Percentiles rank a stretch among this genome's conserved stretches.
Conservation (phyloP, 2,888 invertebrate genomes). For the Ophion ellenae region DNA sequence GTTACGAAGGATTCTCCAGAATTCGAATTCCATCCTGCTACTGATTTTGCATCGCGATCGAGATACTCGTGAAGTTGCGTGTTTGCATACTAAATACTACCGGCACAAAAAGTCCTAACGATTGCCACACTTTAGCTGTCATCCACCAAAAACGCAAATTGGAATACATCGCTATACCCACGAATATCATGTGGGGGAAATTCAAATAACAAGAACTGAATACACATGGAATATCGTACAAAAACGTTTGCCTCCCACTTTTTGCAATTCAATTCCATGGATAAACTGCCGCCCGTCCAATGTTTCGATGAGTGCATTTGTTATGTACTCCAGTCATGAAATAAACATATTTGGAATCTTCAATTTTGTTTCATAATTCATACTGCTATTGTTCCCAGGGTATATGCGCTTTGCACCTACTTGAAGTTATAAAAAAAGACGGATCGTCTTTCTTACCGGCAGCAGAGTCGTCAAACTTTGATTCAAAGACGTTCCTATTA, state of each 20-base stretch:
- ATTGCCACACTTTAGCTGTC: not conserved
- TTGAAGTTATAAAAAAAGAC: too few species aligned
- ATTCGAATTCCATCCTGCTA: not conserved
- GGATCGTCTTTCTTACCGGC: too few species aligned
- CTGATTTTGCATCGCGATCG: not conserved
- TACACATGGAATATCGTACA: not conserved
- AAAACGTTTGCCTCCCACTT: not conserved
- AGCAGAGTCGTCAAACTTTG: too few species aligned
- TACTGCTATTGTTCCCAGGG: too few species aligned
- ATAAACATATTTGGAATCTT: not conserved
- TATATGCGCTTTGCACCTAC: too few species aligned
- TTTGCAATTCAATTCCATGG: not conserved
- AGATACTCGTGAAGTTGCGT: not conserved
- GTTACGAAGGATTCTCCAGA: not conserved
- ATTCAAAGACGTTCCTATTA: too few species aligned
- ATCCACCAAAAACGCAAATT: not conserved
- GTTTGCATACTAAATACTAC: not conserved
- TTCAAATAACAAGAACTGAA: not conserved
- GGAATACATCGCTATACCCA: not conserved
- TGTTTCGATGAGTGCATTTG: not conserved
- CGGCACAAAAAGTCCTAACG: not conserved
- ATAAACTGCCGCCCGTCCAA: not conserved
- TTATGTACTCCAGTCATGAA: not conserved
- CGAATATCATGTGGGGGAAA: not conserved
- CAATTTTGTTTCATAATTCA: too few species aligned